Percentiles rank a stretch among this genome's conserved stretches.
Evolutionary conservation across 30 jellyfish, hydroid and myxozoan species (phyloP).

Genomic region (Aurelia sp.): DNA sequence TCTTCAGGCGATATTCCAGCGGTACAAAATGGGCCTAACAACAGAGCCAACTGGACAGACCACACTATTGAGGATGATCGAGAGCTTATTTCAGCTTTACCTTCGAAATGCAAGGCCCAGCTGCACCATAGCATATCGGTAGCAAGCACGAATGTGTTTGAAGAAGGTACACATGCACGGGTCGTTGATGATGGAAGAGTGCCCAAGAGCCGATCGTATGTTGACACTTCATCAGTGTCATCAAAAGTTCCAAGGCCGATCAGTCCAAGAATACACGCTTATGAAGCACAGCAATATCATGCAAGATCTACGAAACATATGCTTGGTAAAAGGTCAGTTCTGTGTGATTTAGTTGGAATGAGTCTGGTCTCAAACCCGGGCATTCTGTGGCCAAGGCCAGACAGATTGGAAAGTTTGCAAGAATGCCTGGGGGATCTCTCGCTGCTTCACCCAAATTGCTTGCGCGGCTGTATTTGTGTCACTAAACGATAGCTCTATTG

Average conservation of each 20-base stretch:
- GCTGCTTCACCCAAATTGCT: too few species aligned
- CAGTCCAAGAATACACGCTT: constrained; percentile 2
- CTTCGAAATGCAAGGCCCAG: constrained; percentile 18
- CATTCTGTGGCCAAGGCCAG: too few species aligned
- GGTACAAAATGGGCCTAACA: neutral
- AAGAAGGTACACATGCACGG: constrained; percentile 3
- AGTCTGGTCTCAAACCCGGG: too few species aligned
- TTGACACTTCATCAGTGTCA: neutral
- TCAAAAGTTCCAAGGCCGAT: neutral
- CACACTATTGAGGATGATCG: constrained; percentile 43
- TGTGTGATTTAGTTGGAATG: too few species aligned
- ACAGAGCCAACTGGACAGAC: neutral
- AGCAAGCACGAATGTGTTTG: constrained; percentile 41
- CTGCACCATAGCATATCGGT: constrained; percentile 63
- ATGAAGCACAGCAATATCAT: constrained; percentile 16
- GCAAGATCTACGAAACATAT: neutral
- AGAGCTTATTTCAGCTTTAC: constrained; percentile 44
- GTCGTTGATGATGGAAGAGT: neutral
- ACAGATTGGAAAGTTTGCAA: too few species aligned
- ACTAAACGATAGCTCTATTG: too few species aligned
- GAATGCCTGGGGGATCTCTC: too few species aligned
- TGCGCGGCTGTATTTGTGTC: too few species aligned
- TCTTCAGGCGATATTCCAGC: neutral
- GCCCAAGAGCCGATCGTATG: constrained; percentile 46
- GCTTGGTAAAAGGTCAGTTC: neutral